A percentile compares a stretch with the other conserved stretches of the same genome.
These are phyloP conservation scores for Drosophila triauraria DNA, from an alignment of 1,140 invertebrate species.

Conservation along the genomic window DNA sequence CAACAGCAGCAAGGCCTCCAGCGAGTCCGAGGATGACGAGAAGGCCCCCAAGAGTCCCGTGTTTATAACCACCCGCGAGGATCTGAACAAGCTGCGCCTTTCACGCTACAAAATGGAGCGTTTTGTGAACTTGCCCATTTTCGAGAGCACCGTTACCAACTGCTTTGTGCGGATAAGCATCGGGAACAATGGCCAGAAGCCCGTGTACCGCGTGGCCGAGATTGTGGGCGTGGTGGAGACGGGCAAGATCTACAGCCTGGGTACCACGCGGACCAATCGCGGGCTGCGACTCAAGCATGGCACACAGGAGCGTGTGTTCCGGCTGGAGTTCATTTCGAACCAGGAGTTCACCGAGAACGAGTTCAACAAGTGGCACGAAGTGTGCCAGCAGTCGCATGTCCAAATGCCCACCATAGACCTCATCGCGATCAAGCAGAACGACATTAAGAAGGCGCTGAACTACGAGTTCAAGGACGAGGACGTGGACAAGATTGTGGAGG, in stretches of 20 bases:
- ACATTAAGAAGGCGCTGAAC: constrained; percentile 95
- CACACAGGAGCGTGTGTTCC: constrained; percentile 95
- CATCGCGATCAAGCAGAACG: constrained; percentile 93
- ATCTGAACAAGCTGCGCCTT: constrained; percentile 94
- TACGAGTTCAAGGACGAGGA: constrained; percentile 95
- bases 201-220: constrained; percentile 98
- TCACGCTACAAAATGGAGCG: constrained; percentile 97
- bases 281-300: constrained; percentile 92
- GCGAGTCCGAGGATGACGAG: constrained; percentile 85
- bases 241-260: constrained; percentile 96
- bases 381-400: constrained; percentile 91
- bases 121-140: constrained; percentile 98
- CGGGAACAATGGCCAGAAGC: constrained; percentile 91
- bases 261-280: constrained; percentile 97
- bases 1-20: constrained; percentile 86
- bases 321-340: constrained; percentile 99
- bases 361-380: constrained; percentile 96
- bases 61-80: constrained; percentile 91
- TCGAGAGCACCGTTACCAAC: constrained; percentile 94
- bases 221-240: constrained; percentile 98
- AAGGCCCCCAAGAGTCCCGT: constrained; percentile 86
- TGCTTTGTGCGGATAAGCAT: constrained; percentile 99
- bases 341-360: constrained; percentile 97
- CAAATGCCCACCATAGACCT: constrained; percentile 93
- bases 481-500: constrained; percentile 93